Evolutionary conservation across 1,140 invertebrate species (phyloP).

Genomic region (Metaphire vulgaris): DNA sequence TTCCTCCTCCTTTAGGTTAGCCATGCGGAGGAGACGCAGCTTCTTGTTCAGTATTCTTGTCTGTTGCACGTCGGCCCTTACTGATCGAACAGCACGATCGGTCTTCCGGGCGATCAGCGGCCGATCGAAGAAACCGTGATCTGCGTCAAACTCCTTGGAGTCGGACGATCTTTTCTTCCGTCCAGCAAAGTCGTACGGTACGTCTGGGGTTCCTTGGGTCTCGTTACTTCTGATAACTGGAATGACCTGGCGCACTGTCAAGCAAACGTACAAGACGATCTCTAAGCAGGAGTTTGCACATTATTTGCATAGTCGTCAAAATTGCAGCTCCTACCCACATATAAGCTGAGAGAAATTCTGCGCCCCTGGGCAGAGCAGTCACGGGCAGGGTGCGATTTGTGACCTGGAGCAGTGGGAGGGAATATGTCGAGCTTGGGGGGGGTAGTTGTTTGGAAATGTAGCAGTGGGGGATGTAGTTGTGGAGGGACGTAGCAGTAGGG

Average conservation of each 20-base stretch:
- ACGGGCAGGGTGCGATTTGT: too few species aligned
- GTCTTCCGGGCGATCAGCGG: constrained; percentile 10
- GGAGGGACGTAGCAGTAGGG: too few species aligned
- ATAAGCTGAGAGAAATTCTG: too few species aligned
- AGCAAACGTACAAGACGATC: neutral
- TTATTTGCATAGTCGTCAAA: too few species aligned
- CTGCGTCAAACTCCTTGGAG: neutral
- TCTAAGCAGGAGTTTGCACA: too few species aligned
- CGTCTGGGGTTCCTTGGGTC: constrained; percentile 24
- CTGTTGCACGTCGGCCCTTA: constrained; percentile 1
- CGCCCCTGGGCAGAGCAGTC: too few species aligned
- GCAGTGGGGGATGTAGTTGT: too few species aligned
- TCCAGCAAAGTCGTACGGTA: constrained; percentile 3
- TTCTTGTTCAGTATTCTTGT: constrained; percentile 24
- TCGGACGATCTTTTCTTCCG: constrained; percentile 20
- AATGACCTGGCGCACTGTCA: constrained; percentile 22
- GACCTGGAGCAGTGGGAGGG: too few species aligned
- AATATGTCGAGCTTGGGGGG: too few species aligned
- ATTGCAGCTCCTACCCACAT: too few species aligned
- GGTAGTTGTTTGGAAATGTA: too few species aligned
- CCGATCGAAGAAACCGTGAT: neutral
- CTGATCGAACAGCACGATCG: neutral
- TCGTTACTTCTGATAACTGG: constrained; percentile 28
- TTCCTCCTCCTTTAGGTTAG: constrained; percentile 17
- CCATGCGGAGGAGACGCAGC: constrained; percentile 16